A percentile compares a stretch with the other conserved stretches of the same genome.
phyloP scores from a whole-genome alignment of 2,888 invertebrate species.

The Blastobasis adustella region DNA sequence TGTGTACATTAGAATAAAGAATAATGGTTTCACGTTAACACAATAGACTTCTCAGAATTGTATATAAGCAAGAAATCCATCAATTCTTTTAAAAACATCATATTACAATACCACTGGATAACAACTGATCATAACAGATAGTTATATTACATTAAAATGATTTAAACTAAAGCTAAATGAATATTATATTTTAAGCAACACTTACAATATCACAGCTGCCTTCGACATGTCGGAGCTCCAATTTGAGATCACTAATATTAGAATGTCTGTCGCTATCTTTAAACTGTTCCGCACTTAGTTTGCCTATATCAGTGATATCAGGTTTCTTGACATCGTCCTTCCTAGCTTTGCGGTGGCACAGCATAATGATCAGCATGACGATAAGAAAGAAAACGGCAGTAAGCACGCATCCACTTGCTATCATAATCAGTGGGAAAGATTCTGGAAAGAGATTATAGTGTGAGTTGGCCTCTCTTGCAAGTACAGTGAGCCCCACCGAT shows the following conservation, averaged over 20 bases:
- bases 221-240: constrained; percentile 89
- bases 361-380: constrained; percentile 82
- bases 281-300: constrained; percentile 53
- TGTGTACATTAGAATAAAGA: too few relatives aligned
- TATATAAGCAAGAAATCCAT: too few relatives aligned
- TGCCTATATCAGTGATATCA: constrained; percentile 58
- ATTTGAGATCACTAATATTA: constrained; percentile 92
- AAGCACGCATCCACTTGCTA: constrained; percentile 83
- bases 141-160: too few relatives aligned
- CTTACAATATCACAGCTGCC: constrained; percentile 84
- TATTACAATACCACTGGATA: too few relatives aligned
- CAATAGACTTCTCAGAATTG: too few relatives aligned
- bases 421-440: constrained; percentile 83
- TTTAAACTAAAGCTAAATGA: too few relatives aligned
- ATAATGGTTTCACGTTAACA: too few relatives aligned
- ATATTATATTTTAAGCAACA: too few relatives aligned
- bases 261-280: constrained; percentile 90
- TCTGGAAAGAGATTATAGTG: constrained; percentile 63
- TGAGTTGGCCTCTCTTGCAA: not conserved
- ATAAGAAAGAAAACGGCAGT: constrained; percentile 86
- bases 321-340: constrained; percentile 75
- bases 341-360: constrained; percentile 79
- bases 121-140: too few relatives aligned
- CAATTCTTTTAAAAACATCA: too few relatives aligned
- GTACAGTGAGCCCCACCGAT: too few relatives aligned